Conservation (phyloP, 2,888 invertebrate genomes). For the Epinotia nisella region DNA sequence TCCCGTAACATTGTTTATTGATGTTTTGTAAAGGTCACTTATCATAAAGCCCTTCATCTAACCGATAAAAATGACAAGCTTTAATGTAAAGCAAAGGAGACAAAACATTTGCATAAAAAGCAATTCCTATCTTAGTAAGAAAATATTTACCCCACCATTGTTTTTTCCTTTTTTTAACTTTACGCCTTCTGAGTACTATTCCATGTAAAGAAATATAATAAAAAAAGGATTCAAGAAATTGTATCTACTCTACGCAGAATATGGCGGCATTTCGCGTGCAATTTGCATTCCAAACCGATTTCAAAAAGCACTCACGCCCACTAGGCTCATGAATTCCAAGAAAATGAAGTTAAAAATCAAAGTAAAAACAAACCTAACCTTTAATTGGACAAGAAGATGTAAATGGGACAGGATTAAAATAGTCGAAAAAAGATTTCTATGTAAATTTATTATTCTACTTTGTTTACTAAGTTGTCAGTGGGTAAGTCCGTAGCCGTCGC, state of each 20-base stretch:
- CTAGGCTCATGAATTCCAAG: slow-evolving; percentile 39
- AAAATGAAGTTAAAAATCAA: slow-evolving; percentile 26
- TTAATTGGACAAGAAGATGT: slow-evolving; percentile 41
- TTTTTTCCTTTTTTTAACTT: slow-evolving; percentile 25
- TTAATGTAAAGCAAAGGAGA: slow-evolving; percentile 1
- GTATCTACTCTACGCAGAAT: slow-evolving; percentile 29
- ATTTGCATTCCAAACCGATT: slow-evolving; percentile 50
- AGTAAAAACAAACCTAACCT: slow-evolving; percentile 9
- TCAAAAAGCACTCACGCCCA: slow-evolving; percentile 49
- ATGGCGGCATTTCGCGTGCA: slow-evolving; percentile 35
- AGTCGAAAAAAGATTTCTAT: slow-evolving; percentile 26
- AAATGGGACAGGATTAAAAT: slow-evolving; percentile 23
- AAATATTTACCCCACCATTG: slow-evolving; percentile 19
- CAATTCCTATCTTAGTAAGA: slow-evolving; percentile 11
- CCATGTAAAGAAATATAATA: slow-evolving; percentile 32
- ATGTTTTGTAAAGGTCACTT: slow-evolving; percentile 11
- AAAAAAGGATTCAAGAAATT: slow-evolving; percentile 36
- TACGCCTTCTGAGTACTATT: slow-evolving; percentile 23
- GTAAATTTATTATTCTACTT: slow-evolving; percentile 24
- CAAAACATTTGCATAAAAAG: slow-evolving; percentile 35
- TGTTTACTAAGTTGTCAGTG: neutral
- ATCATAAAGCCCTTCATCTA: slow-evolving; percentile 8
- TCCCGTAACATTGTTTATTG: slow-evolving; percentile 10
- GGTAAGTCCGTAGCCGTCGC: neutral
- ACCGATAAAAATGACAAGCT: slow-evolving; percentile 15